phyloP scores from a whole-genome alignment of 2,797 vertebrate species.

The Cossypha heuglini region DNA sequence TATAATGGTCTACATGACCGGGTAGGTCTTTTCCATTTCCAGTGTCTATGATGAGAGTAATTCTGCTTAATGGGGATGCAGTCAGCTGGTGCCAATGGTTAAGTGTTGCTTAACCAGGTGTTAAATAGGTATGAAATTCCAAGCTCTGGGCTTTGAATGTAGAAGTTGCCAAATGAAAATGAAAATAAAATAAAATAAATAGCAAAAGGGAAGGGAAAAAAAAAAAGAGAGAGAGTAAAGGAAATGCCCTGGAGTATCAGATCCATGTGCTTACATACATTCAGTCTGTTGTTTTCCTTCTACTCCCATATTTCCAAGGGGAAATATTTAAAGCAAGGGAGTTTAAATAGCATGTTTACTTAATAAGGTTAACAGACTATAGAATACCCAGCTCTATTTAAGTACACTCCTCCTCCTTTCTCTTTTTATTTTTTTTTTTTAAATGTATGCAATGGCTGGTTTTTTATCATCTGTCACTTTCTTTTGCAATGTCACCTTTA shows the following conservation, averaged over 20 bases:
- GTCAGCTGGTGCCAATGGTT: slow-evolving; percentile 65
- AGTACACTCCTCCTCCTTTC: background rate
- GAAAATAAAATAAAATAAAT: slow-evolving; percentile 62
- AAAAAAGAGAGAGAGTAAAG: background rate
- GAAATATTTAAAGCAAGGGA: background rate
- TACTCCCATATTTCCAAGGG: background rate
- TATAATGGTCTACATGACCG: slow-evolving; percentile 57
- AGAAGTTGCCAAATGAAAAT: slow-evolving; percentile 60
- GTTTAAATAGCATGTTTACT: slow-evolving; percentile 20
- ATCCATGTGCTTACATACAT: background rate
- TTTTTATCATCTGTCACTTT: slow-evolving; percentile 28
- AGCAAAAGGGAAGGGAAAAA: background rate
- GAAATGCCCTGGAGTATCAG: background rate
- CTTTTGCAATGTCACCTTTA: slow-evolving; percentile 46
- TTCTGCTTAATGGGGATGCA: slow-evolving; percentile 65
- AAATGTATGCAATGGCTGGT: background rate
- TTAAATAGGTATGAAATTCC: slow-evolving; percentile 69
- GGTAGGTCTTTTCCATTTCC: slow-evolving; percentile 67
- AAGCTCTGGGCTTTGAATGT: slow-evolving; percentile 47
- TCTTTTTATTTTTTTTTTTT: background rate
- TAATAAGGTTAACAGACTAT: slow-evolving; percentile 9
- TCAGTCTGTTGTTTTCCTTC: background rate
- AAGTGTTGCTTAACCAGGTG: slow-evolving; percentile 69
- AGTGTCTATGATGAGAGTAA: slow-evolving; percentile 63
- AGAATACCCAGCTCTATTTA: background rate